phyloP scores from a whole-genome alignment of 2,113 vertebrate genomes.

The Sigmodon hispidus region DNA sequence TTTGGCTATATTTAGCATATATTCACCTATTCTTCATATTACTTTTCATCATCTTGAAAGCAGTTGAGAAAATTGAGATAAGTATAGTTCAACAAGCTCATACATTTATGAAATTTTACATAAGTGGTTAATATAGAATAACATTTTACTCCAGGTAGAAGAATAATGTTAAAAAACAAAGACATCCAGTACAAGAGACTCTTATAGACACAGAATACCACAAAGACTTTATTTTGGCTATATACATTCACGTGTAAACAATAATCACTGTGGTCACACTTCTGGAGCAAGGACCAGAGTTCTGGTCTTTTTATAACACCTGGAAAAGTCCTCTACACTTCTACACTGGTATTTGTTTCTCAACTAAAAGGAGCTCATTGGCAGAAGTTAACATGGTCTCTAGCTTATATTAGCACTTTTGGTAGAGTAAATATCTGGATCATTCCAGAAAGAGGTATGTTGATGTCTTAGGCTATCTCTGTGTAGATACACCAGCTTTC shows the following conservation, averaged over 20 bases:
- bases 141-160: neutral
- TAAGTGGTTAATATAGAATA: neutral
- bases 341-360: no score
- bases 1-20: neutral
- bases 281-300: neutral
- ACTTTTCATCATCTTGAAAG: neutral
- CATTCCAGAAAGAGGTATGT: neutral
- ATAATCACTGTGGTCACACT: neutral
- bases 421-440: no score
- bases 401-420: neutral
- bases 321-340: neutral
- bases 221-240: neutral
- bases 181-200: neutral
- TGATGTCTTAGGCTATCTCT: neutral
- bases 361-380: neutral
- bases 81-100: neutral
- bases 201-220: neutral
- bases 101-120: neutral
- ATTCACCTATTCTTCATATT: neutral
- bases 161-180: neutral
- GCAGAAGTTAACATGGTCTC: neutral
- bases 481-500: no score
- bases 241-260: neutral
- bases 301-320: accelerated
- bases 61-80: neutral